Conservation (phyloP, 2,797 vertebrate genomes). For the Muraenolepis orangiensis region DNA sequence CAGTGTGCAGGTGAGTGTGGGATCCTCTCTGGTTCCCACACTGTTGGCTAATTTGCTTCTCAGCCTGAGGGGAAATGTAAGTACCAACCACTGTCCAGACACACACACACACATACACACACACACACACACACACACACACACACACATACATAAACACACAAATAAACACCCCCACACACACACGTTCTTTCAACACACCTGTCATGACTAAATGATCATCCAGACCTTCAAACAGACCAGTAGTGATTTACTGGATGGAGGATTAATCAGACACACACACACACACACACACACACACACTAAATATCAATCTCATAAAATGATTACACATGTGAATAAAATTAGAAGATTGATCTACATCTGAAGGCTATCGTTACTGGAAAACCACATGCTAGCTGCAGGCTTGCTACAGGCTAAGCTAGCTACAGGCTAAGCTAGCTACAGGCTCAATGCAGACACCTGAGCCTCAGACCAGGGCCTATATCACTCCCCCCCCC, state of each 20-base stretch:
- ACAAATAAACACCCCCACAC: neutral
- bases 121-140: neutral
- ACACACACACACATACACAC: neutral
- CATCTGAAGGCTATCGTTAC: too few species aligned
- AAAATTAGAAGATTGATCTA: neutral
- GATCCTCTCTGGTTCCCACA: conserved; percentile 3
- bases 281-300: neutral
- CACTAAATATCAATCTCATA: neutral
- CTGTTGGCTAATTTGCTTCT: neutral
- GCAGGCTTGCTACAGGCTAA: too few species aligned
- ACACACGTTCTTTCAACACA: conserved; percentile 6
- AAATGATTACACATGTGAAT: neutral
- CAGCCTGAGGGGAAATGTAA: neutral
- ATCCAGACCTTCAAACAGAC: neutral
- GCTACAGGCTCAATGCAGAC: too few species aligned
- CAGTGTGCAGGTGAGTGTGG: neutral
- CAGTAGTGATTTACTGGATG: neutral
- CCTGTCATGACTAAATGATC: neutral
- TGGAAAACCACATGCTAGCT: too few species aligned
- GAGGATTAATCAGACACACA: neutral
- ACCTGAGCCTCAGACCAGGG: neutral
- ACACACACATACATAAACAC: conserved; percentile 20
- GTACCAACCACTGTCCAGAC: neutral
- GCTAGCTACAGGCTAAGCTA: too few species aligned
- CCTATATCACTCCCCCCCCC: conserved; percentile 5